phyloP scores from a whole-genome alignment of 2,888 invertebrate genomes.

The Conistra vaccinii region DNA sequence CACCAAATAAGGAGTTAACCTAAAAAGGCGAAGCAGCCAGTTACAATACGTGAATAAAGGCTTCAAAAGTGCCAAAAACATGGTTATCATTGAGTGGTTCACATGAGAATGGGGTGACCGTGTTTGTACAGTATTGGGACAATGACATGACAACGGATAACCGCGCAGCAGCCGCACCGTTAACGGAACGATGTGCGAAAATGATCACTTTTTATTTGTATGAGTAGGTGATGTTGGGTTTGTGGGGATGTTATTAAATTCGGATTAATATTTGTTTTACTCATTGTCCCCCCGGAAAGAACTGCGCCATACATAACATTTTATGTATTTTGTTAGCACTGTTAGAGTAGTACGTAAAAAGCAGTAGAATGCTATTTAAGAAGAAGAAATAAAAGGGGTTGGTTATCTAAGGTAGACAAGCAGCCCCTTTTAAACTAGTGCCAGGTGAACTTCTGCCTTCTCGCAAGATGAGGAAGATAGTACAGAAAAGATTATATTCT shows the following conservation, averaged over 20 bases:
- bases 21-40: conserved; percentile 4
- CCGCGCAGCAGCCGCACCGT: conserved; percentile 58
- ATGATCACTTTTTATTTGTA: conserved; percentile 23
- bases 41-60: conserved; percentile 10
- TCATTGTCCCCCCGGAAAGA: not conserved
- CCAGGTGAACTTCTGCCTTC: not conserved
- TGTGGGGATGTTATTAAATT: not conserved
- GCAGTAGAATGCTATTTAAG: not conserved
- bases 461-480: no score
- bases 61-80: conserved; percentile 20
- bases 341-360: no score
- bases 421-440: not conserved
- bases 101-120: conserved; percentile 62
- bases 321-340: not conserved
- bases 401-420: no score
- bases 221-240: not conserved
- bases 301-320: not conserved
- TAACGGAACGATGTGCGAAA: conserved; percentile 35
- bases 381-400: not conserved
- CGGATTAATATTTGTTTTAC: not conserved
- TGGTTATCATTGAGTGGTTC: conserved; percentile 34
- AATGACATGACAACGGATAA: conserved; percentile 46
- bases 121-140: conserved; percentile 55
- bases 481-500: no score
- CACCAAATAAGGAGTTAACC: conserved; percentile 10